Percentiles rank a stretch among this genome's conserved stretches.
Evolutionary conservation across 2,113 vertebrate species (phyloP).

Genomic region (Dipodomys stephensi): DNA sequence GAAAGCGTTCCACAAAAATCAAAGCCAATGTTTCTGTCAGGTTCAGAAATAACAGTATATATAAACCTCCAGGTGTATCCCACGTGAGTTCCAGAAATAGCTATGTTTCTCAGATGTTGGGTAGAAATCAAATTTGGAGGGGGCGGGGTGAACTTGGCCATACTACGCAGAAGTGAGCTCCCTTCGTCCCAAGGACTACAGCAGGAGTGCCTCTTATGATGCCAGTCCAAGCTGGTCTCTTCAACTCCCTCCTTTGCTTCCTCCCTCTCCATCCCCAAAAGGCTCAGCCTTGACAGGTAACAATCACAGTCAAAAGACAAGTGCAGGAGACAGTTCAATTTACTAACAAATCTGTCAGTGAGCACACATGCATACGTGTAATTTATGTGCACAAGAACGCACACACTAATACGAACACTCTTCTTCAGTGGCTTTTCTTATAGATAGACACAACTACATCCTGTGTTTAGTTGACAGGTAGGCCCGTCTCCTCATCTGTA

Average conservation of each 20-base stretch:
- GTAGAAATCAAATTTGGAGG: constrained; percentile 37
- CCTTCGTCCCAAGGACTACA: too few relatives aligned
- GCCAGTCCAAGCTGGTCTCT: background rate
- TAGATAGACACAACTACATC: background rate
- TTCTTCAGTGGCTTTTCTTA: background rate
- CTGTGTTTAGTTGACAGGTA: background rate
- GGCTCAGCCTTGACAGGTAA: background rate
- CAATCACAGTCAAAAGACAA: background rate
- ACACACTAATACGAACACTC: too few relatives aligned
- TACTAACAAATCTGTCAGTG: background rate
- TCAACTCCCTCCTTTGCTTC: background rate
- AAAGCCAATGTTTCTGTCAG: constrained; percentile 72
- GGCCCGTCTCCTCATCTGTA: background rate
- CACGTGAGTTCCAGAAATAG: constrained; percentile 59
- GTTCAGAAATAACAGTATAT: constrained; percentile 70
- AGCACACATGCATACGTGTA: background rate
- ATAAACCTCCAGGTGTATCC: constrained; percentile 54
- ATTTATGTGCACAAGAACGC: too few relatives aligned
- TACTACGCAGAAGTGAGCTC: background rate
- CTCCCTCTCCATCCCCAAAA: too few relatives aligned
- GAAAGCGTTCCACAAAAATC: constrained; percentile 72
- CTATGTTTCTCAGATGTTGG: background rate
- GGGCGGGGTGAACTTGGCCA: background rate
- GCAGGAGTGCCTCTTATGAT: background rate
- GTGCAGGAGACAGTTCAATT: background rate